phyloP scores from a whole-genome alignment of 1,140 invertebrate genomes.

The Acromyrmex heyeri region DNA sequence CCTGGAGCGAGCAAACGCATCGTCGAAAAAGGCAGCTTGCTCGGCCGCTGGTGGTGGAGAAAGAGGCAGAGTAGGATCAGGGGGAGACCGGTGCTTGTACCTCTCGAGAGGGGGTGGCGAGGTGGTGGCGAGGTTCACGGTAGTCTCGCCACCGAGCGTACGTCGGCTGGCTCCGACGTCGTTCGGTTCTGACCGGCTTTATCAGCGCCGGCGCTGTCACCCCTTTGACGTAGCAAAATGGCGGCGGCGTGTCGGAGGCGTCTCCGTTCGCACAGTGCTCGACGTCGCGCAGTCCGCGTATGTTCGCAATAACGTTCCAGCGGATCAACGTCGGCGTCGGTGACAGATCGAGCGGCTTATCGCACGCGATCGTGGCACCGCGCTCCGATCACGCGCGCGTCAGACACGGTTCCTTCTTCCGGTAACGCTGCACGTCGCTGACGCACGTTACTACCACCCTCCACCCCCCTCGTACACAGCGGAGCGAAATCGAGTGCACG shows the following conservation, averaged over 20 bases:
- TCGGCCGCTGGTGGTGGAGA: constrained; percentile 23
- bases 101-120: constrained; percentile 34
- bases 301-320: constrained; percentile 80
- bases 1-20: constrained; percentile 16
- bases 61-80: constrained; percentile 24
- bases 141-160: constrained; percentile 51
- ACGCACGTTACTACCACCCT: constrained; percentile 26
- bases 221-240: constrained; percentile 83
- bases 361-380: constrained; percentile 64
- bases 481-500: constrained; percentile 24
- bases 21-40: constrained; percentile 9
- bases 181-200: constrained; percentile 65
- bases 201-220: constrained; percentile 67
- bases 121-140: constrained; percentile 39
- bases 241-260: constrained; percentile 85
- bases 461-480: not conserved
- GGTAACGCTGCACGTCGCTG: constrained; percentile 36
- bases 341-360: constrained; percentile 49
- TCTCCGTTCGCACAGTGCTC: constrained; percentile 84
- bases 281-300: constrained; percentile 84
- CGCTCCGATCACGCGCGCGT: constrained; percentile 33
- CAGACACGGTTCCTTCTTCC: constrained; percentile 19
- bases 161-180: constrained; percentile 59
- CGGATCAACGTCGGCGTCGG: constrained; percentile 66
- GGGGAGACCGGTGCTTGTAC: constrained; percentile 65